phyloP scores from a whole-genome alignment of 2,113 vertebrate species.

The Xerus inauris region DNA sequence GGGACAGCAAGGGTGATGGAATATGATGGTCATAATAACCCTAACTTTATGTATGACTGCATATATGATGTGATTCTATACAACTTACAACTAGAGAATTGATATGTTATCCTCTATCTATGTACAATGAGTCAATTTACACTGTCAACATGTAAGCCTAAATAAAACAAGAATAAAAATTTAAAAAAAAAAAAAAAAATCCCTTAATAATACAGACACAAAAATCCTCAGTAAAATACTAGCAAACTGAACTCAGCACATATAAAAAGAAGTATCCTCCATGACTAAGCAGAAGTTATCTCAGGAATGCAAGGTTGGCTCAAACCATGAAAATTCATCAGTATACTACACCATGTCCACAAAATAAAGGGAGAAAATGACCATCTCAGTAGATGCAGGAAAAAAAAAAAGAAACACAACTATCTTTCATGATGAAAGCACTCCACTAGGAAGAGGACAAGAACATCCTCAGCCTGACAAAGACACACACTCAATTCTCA shows the following conservation, averaged over 20 bases:
- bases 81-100: too few species aligned
- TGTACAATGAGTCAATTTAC: too few species aligned
- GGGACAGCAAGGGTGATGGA: too few species aligned
- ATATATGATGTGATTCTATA: too few species aligned
- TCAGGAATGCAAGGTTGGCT: not conserved
- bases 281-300: not conserved
- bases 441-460: not conserved
- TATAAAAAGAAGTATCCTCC: too few species aligned
- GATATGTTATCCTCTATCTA: too few species aligned
- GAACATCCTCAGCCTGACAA: not conserved
- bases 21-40: too few species aligned
- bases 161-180: too few species aligned
- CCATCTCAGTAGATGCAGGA: not conserved
- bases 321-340: not conserved
- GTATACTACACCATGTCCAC: not conserved
- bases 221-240: not conserved
- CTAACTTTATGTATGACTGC: too few species aligned
- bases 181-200: too few species aligned
- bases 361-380: not conserved
- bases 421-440: not conserved
- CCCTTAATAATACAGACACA: not conserved
- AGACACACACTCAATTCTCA: not conserved
- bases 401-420: not conserved
- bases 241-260: too few species aligned
- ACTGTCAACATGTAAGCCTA: too few species aligned